Conservation (phyloP, 2,797 vertebrate species). For the Lithobates pipiens region DNA sequence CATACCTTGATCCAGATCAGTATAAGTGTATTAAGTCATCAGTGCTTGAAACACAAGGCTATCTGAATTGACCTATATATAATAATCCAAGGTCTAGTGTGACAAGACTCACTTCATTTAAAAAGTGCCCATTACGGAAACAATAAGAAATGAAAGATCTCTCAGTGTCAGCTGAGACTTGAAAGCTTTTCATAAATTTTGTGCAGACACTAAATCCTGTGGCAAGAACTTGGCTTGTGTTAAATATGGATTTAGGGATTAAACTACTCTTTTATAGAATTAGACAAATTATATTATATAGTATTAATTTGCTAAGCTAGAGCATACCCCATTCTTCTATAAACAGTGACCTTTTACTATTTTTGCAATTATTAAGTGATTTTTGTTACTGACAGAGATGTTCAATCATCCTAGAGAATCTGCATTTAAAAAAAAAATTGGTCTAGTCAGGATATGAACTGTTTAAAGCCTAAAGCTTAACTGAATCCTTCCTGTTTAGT, state of each 20-base stretch:
- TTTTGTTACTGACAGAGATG: too few species aligned
- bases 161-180: neutral
- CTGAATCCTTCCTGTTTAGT: too few species aligned
- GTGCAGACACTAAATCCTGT: neutral
- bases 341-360: neutral
- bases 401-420: too few species aligned
- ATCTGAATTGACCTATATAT: neutral
- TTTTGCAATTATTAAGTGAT: neutral
- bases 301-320: neutral
- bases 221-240: neutral
- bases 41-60: neutral
- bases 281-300: neutral
- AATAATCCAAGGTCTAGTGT: neutral
- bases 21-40: neutral
- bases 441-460: too few species aligned
- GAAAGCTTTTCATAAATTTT: neutral
- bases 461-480: too few species aligned
- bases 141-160: too few species aligned
- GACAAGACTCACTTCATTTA: neutral
- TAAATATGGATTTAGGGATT: neutral
- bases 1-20: too few species aligned
- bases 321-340: neutral
- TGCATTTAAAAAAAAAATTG: too few species aligned
- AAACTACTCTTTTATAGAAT: neutral
- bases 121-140: too few species aligned